A percentile compares a stretch with the other conserved stretches of the same genome.
Evolutionary conservation across 2,113 vertebrate species (phyloP).

Genomic region (Caranx melampygus): DNA sequence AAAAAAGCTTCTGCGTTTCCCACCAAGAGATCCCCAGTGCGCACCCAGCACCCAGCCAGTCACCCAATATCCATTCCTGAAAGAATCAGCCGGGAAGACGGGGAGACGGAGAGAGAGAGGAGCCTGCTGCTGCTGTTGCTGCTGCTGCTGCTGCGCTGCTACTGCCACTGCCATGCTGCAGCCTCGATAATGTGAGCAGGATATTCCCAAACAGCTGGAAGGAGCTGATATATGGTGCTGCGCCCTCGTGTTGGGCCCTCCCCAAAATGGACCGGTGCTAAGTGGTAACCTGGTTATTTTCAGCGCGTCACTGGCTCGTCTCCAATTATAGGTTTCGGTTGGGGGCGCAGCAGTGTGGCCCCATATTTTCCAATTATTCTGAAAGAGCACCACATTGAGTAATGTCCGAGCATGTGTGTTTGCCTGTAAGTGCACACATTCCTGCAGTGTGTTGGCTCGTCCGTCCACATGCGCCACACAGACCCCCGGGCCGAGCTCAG

Average conservation of each 20-base stretch:
- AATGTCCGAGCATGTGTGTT: conserved; percentile 57
- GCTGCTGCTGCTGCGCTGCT: conserved; percentile 10
- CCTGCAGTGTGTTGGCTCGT: conserved; percentile 53
- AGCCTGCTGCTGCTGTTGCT: conserved; percentile 25
- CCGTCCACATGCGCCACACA: conserved; percentile 32
- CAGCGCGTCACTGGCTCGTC: conserved; percentile 75
- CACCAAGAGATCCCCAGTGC: conserved; percentile 58
- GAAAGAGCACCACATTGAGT: conserved; percentile 43
- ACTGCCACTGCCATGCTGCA: conserved; percentile 54
- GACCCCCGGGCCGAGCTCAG: conserved; percentile 5
- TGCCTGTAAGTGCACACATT: conserved; percentile 59
- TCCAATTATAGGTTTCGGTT: conserved; percentile 71
- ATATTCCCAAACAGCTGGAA: conserved; percentile 81
- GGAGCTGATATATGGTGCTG: conserved; percentile 77
- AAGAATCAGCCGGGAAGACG: conserved; percentile 10
- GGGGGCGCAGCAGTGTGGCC: conserved; percentile 48
- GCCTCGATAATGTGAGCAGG: conserved; percentile 58
- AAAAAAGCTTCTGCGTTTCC: conserved; percentile 41
- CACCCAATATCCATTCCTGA: conserved; percentile 64
- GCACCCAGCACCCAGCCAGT: conserved; percentile 55
- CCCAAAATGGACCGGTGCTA: conserved; percentile 81
- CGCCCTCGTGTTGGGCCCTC: conserved; percentile 77
- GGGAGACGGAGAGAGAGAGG: background rate
- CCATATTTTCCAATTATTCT: conserved; percentile 38
- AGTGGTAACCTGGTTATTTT: conserved; percentile 82